Conservation (phyloP, 2,797 vertebrate species). For the Parambassis ranga region DNA sequence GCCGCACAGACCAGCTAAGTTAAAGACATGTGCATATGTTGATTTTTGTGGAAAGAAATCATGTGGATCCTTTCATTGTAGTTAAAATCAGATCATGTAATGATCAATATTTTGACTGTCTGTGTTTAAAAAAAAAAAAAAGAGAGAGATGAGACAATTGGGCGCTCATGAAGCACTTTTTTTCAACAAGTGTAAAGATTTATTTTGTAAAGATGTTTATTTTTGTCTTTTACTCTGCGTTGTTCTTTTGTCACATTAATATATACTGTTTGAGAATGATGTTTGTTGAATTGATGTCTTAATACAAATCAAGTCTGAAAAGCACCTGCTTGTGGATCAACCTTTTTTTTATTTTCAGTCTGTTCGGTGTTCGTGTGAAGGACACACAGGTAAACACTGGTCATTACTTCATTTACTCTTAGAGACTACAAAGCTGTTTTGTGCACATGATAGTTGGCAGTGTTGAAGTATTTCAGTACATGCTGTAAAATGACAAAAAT, state of each 20-base stretch:
- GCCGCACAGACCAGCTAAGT: conserved; percentile 37
- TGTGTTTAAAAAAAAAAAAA: conserved; percentile 34
- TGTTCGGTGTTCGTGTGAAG: conserved; percentile 12
- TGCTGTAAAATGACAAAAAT: conserved; percentile 24
- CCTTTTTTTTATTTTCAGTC: conserved; percentile 18
- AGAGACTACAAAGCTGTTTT: conserved; percentile 18
- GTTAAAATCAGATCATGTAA: conserved; percentile 49
- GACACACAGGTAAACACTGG: conserved; percentile 10
- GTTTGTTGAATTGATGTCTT: conserved; percentile 46
- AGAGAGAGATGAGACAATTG: conserved; percentile 46
- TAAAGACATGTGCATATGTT: conserved; percentile 26
- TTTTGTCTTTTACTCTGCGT: conserved; percentile 76
- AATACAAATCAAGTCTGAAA: conserved; percentile 32
- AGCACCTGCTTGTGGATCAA: conserved; percentile 7
- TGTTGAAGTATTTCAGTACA: conserved; percentile 35
- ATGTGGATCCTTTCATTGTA: conserved; percentile 38
- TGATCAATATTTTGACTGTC: conserved; percentile 56
- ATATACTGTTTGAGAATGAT: conserved; percentile 64
- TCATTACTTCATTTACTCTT: conserved; percentile 12
- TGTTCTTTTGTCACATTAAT: conserved; percentile 66
- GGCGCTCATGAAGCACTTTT: conserved; percentile 82
- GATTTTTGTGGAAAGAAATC: conserved; percentile 18
- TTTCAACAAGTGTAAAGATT: conserved; percentile 74
- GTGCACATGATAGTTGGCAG: conserved; percentile 4
- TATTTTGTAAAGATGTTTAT: conserved; percentile 77